These are phyloP conservation scores for Tenebrio molitor DNA, from an alignment of 1,140 invertebrate species.

Conservation along the genomic window DNA sequence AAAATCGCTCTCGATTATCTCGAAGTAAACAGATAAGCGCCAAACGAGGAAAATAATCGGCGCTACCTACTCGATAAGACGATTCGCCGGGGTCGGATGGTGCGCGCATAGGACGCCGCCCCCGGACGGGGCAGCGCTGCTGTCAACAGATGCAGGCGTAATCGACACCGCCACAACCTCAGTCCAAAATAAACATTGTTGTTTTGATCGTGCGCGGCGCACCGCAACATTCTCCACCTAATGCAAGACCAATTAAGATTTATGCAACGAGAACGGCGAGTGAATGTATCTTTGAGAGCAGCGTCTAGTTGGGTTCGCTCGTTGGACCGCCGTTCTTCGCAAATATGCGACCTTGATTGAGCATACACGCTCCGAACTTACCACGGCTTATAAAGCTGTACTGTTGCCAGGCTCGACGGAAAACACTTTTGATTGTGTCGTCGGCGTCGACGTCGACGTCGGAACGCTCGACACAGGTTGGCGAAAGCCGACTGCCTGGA, in stretches of 20 bases:
- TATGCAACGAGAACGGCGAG: slow-evolving; percentile 17
- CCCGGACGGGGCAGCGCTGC: no score
- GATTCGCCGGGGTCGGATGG: no score
- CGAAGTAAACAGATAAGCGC: neutral
- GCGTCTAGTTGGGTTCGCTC: slow-evolving; percentile 10
- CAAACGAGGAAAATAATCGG: neutral
- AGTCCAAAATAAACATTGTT: neutral
- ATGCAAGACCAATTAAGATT: slow-evolving; percentile 17
- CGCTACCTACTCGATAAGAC: neutral
- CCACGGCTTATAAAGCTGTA: slow-evolving; percentile 31
- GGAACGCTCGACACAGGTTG: slow-evolving; percentile 17
- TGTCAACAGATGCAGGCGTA: neutral
- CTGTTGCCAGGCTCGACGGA: slow-evolving; percentile 60
- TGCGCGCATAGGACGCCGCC: no score
- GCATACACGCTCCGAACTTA: slow-evolving; percentile 32
- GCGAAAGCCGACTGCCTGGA: slow-evolving; percentile 4
- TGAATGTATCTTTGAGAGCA: slow-evolving; percentile 20
- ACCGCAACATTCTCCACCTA: neutral
- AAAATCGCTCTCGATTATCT: neutral
- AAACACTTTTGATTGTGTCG: slow-evolving; percentile 56
- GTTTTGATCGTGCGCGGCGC: neutral
- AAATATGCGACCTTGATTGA: slow-evolving; percentile 59
- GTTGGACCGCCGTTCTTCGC: slow-evolving; percentile 50
- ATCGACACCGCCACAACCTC: slow-evolving; percentile 1
- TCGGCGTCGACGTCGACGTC: neutral